Conservation (phyloP, 2,888 invertebrate genomes). For the Pseudococcus jackbeardsleyi region DNA sequence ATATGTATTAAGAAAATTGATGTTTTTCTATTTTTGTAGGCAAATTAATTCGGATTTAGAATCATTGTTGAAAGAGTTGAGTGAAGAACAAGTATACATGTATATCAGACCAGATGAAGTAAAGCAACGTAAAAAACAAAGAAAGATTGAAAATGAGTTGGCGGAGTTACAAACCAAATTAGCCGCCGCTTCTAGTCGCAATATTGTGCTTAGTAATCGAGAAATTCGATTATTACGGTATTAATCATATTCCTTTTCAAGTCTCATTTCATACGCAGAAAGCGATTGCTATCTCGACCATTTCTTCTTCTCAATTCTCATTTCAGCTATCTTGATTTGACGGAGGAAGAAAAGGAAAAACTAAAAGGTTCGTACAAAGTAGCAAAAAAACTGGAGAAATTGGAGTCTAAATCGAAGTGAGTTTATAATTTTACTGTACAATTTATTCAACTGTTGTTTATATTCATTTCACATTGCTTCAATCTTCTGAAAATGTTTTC, state of each 20-base stretch:
- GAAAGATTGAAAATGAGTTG: slow-evolving; percentile 92
- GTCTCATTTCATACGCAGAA: too few relatives aligned
- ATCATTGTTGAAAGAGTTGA: slow-evolving; percentile 83
- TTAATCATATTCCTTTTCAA: slow-evolving; percentile 59
- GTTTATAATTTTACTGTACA: slow-evolving; percentile 35
- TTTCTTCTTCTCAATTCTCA: too few relatives aligned
- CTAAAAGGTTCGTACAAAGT: slow-evolving; percentile 92
- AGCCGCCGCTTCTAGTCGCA: slow-evolving; percentile 81
- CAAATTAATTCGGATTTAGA: slow-evolving; percentile 81
- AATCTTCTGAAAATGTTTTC: not conserved
- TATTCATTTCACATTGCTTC: too few relatives aligned
- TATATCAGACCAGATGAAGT: slow-evolving; percentile 89
- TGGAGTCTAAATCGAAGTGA: slow-evolving; percentile 82
- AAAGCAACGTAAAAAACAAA: slow-evolving; percentile 87
- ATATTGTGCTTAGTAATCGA: slow-evolving; percentile 90
- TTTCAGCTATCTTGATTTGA: slow-evolving; percentile 85
- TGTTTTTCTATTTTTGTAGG: slow-evolving; percentile 70
- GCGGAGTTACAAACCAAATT: slow-evolving; percentile 87
- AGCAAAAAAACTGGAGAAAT: slow-evolving; percentile 90
- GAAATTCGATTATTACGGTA: slow-evolving; percentile 87
- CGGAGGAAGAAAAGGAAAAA: slow-evolving; percentile 93
- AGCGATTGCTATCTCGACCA: too few relatives aligned
- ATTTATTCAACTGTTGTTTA: too few relatives aligned
- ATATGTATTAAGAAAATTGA: too few relatives aligned
- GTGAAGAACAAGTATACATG: slow-evolving; percentile 85